Percentiles rank a stretch among this genome's conserved stretches.
Conservation (phyloP, 2,888 invertebrate genomes). For the Anticlea derivata region DNA sequence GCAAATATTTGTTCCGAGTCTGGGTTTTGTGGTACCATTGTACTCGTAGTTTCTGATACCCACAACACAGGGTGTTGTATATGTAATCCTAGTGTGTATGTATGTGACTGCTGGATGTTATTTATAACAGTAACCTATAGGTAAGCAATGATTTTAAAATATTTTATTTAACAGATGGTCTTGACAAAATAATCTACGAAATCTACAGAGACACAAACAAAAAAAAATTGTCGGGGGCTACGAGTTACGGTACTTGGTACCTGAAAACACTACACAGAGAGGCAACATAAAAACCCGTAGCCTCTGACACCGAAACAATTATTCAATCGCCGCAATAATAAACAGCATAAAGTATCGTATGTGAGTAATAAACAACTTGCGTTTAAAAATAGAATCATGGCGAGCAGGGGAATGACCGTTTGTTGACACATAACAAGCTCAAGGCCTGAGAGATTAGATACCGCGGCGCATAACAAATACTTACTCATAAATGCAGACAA, state of each 20-base stretch:
- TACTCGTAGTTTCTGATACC: too few relatives aligned
- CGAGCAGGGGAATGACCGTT: conserved; percentile 77
- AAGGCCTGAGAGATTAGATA: conserved; percentile 82
- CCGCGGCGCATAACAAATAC: conserved; percentile 67
- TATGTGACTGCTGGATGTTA: too few relatives aligned
- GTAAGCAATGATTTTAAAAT: too few relatives aligned
- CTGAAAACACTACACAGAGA: background rate
- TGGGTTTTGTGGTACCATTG: too few relatives aligned
- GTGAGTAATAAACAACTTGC: conserved; percentile 65
- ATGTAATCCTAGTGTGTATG: too few relatives aligned
- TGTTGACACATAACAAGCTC: conserved; percentile 80
- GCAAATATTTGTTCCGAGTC: too few relatives aligned
- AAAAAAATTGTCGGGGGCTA: conserved; percentile 1
- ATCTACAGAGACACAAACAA: background rate
- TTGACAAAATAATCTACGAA: too few relatives aligned
- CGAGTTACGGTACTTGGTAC: too few relatives aligned
- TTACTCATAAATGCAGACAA: conserved; percentile 49
- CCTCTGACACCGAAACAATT: conserved; percentile 48
- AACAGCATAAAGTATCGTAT: conserved; percentile 52
- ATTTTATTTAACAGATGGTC: too few relatives aligned
- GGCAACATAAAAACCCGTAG: conserved; percentile 32
- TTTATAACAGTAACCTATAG: too few relatives aligned
- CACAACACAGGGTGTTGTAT: too few relatives aligned
- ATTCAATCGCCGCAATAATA: conserved; percentile 52
- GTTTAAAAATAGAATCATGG: conserved; percentile 74